Base-by-base conservation (phyloP, 2,797 vertebrate species). In the Ispidina lecontei region DNA sequence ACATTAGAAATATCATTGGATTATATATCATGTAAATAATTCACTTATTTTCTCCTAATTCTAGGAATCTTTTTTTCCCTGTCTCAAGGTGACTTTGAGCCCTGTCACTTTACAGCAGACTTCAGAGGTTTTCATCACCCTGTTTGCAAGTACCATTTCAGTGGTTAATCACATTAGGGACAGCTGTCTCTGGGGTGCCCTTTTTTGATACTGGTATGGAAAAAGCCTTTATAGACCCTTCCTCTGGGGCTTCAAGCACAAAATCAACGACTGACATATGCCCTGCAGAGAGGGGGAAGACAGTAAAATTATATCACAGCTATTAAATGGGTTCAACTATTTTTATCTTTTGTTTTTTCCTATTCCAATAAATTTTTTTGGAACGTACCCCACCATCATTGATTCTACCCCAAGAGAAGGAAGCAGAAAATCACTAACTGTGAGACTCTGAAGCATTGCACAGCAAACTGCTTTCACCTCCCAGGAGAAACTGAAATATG, bases 131-230 rank as follows among this genome's bases (percentile, higher is more conserved):
- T 95, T 93, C 94, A 90, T 94, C 92, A 93, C 78, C 81, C 95
- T 92, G 92, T 96, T 96, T 91, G 87, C 84, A 92, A 96, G 91
- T 90, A 89, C 91, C 65, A 71, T 91, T 95, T 95, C 91, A 71
- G 68, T 89, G 31, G 75, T n/a, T 68, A 62, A 74, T 95, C 95
- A 90, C 96, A 91, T 69, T 83, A 93, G 94, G 59, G 65, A 47
- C 72, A 43, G 68, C 28, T 82, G 69, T 90, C 94, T 96, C 90
- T 87, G 33, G 91, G 84, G 75, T 84, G 28, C 31, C 58, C 52
- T 69, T 80, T 80, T 76, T 86, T 84, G 73, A 87, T 81, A 80
- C 64, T 74, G 79, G 77, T 56, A 87, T 63, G 20, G 58, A 94
- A 29, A 76, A 39, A 59, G 21, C 41, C 84, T 89, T 67, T 67